Percentiles rank a stretch among this genome's conserved stretches.
Evolutionary conservation across 2,888 invertebrate species (phyloP).

Genomic region (Orthosia incerta): DNA sequence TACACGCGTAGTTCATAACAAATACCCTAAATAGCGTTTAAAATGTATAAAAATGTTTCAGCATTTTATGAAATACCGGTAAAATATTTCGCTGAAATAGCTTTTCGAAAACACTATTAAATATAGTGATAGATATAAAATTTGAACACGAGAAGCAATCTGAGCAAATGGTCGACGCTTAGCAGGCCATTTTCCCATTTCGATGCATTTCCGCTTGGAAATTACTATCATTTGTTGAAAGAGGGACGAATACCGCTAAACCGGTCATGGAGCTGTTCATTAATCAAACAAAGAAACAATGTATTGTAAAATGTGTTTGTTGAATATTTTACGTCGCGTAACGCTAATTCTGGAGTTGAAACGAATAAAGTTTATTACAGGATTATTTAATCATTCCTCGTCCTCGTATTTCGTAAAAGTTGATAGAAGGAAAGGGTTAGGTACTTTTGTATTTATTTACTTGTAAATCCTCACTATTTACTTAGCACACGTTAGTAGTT

Average conservation of each 20-base stretch:
- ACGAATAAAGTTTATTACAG: constrained; percentile 10
- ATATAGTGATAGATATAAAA: constrained; percentile 79
- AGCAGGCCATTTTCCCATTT: constrained; percentile 88
- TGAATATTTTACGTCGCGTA: constrained; percentile 23
- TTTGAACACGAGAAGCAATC: constrained; percentile 85
- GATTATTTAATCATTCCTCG: constrained; percentile 21
- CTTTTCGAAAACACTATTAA: constrained; percentile 68
- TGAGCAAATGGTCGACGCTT: constrained; percentile 86
- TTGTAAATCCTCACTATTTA: not conserved
- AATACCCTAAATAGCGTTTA: constrained; percentile 36
- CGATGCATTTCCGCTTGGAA: constrained; percentile 89
- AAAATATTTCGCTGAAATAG: constrained; percentile 63
- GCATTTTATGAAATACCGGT: constrained; percentile 56
- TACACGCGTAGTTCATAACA: constrained; percentile 17
- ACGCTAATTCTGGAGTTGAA: constrained; percentile 1
- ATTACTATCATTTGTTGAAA: constrained; percentile 88
- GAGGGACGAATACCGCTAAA: constrained; percentile 82
- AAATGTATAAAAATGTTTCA: constrained; percentile 53
- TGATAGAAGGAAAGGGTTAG: constrained; percentile 1
- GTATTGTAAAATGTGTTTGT: constrained; percentile 39
- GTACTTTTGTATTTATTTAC: not conserved
- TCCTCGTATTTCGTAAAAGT: not conserved
- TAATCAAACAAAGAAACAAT: constrained; percentile 65
- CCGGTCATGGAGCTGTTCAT: constrained; percentile 76
- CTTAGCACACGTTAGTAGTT: not conserved